phyloP scores from a whole-genome alignment of 2,797 vertebrate genomes.

The Helarctos malayanus region DNA sequence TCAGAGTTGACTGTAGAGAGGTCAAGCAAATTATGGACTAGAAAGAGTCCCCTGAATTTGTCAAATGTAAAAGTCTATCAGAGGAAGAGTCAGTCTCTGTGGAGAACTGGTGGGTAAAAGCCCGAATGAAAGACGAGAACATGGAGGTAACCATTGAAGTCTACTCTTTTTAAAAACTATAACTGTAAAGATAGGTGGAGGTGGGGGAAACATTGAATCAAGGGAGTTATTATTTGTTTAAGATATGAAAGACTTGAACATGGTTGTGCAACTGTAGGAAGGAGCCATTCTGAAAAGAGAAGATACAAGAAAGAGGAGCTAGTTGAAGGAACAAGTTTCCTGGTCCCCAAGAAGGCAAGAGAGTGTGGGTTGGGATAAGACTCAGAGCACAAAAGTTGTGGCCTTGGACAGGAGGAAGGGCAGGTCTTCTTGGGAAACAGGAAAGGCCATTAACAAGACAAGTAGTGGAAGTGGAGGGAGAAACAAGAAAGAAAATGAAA shows the following conservation, averaged over 20 bases:
- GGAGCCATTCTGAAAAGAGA: background rate
- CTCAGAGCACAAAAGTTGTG: background rate
- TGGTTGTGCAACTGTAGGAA: background rate
- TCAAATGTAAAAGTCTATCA: background rate
- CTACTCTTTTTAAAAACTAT: background rate
- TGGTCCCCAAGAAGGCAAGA: background rate
- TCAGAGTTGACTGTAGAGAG: background rate
- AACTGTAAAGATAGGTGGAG: constrained; percentile 1
- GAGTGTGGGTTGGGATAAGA: background rate
- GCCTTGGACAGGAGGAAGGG: background rate
- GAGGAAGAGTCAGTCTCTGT: background rate
- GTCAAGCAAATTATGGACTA: background rate
- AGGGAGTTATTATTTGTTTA: constrained; percentile 18
- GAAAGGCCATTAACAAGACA: background rate
- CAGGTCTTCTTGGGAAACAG: background rate
- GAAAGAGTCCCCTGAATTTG: background rate
- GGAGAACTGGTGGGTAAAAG: background rate
- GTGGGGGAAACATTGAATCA: background rate
- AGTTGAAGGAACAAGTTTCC: background rate
- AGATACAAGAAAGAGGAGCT: background rate
- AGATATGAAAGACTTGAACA: background rate
- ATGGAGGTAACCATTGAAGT: background rate
- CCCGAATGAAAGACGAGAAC: background rate
- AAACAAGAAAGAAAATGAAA: constrained; percentile 46
- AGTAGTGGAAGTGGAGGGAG: background rate